Evolutionary conservation across 2,797 vertebrate genomes (phyloP), one percentile per base, ranked within the genome.

Genomic region (Vespertilio murinus): DNA sequence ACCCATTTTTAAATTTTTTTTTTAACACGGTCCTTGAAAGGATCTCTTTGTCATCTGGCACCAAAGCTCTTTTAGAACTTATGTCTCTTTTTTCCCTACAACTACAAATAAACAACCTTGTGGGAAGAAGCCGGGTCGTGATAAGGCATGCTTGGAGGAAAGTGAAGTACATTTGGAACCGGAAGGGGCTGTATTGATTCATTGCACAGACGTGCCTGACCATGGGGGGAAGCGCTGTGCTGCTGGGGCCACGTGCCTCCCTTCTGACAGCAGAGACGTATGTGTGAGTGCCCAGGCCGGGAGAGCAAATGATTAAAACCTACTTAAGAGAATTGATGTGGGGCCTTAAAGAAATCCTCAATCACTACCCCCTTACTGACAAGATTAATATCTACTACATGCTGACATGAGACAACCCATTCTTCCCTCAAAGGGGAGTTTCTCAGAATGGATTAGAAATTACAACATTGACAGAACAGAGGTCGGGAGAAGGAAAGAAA

Each of bases 241-340:
- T 78, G 35, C 52, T 5, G 11, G 17, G 3, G 45, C 47, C 61
- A 70, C 0, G 2, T 23, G 40, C 47, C 83, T 86, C 83, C 8
- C 74, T 71, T 82, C 89, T 95, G 95, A 96, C 73, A 87, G 79
- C 71, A 74, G 93, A 96, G 85, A 91, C 82, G 78, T 90, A 97
- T 82, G 67, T 81, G 88, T 73, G 64, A 77, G 49, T 77, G 75
- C 52, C 86, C 79, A 74, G 38, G 71, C 42, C 93, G 91, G 71
- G 67, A 77, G 40, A 91, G 59, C 42, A 95, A 94, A 93, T 30
- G 89, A 93, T 89, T 90, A 91, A 91, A 92, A 79, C 67, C 84
- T 35, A 67, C 42, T 73, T 80, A 86, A 59, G 18, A 83, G 95
- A 94, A 95, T 86, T 92, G 88, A 90, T 89, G 87, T 33, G 35